Evolutionary conservation across 2,888 invertebrate species (phyloP), one percentile per base, ranked within the genome.

Genomic region (Hypomecis punctinalis): DNA sequence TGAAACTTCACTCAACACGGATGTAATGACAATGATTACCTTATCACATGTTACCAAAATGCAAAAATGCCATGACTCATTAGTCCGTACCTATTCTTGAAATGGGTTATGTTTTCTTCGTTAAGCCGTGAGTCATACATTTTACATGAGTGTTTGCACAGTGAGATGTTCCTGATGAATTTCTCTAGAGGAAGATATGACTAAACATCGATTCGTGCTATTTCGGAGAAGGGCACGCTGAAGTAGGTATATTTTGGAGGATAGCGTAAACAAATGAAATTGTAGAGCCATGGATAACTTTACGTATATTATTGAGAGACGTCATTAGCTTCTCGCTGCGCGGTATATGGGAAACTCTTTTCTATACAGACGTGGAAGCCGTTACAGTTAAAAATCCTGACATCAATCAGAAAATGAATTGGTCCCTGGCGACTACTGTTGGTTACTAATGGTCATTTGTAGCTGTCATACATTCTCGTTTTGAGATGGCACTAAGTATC

Each of bases 71-170:
- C 5, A 45, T 54, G 58, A 57, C 10, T 64, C 63, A 66, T 40
- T n/a, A 43, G 8, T 40, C 43, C 35, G 37, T 69, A 70, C 70
- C 69, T 73, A 77, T 76, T 73, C 73, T 76, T 71, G 74, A 84
- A 80, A 80, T 81, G 78, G 75, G 67, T 70, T 75, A 79, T 77
- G 76, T 80, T 83, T 80, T 83, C 80, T 77, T 82, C 78, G 74
- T 80, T 79, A 76, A 73, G 33, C 6, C 2, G 62, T 80, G 76
- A 76, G 66, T 80, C 77, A 80, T 66, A 68, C 54, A 67, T 63
- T 63, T 64, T 65, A 70, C 63, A 67, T n/a, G 53, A 13, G n/a
- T 63, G 58, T 58, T 58, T 33, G 36, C 35, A 11, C 33, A 59
- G 48, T 61, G 60, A 56, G 57, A 65, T 52, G 60, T 51, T 52